These are phyloP conservation scores for Agrotis segetum DNA, from an alignment of 2,888 invertebrate genomes.

Conservation along the genomic window DNA sequence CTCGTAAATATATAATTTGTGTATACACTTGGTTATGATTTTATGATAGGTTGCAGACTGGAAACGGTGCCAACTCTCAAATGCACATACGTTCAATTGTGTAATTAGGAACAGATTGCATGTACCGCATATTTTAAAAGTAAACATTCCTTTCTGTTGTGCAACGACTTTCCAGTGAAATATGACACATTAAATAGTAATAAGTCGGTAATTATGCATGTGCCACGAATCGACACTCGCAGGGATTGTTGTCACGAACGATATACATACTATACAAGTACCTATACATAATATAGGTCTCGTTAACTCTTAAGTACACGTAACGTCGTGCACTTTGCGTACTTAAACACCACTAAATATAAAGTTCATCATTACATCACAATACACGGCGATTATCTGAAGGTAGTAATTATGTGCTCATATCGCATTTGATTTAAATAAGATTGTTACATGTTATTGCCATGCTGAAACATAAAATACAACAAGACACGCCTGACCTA, in stretches of 20 bases:
- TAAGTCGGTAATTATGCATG: conserved; percentile 28
- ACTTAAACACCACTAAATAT: conserved; percentile 17
- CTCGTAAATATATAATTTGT: conserved; percentile 29
- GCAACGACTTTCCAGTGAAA: conserved; percentile 41
- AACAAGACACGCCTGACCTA: conserved; percentile 50
- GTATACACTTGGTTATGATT: conserved; percentile 47
- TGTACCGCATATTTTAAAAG: conserved; percentile 62
- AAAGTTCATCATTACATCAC: conserved; percentile 49
- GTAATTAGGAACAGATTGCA: conserved; percentile 61
- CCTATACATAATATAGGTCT: conserved; percentile 5
- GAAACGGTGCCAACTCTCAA: conserved; percentile 69
- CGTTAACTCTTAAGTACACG: conserved; percentile 28
- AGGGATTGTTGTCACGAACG: conserved; percentile 37
- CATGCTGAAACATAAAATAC: conserved; percentile 30
- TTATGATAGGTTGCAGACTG: conserved; percentile 59
- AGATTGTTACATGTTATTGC: conserved; percentile 15
- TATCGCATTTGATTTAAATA: conserved; percentile 40
- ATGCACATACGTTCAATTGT: conserved; percentile 61
- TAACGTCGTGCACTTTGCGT: conserved; percentile 24
- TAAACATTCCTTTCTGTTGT: conserved; percentile 59
- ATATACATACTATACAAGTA: conserved; percentile 10
- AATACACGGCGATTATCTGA: conserved; percentile 43
- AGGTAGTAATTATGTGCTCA: conserved; percentile 36
- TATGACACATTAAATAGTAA: conserved; percentile 22
- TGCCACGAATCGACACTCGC: conserved; percentile 31